Percentiles rank a stretch among this genome's conserved stretches.
phyloP scores from a whole-genome alignment of 2,888 invertebrate genomes.

The Tachina lurida region DNA sequence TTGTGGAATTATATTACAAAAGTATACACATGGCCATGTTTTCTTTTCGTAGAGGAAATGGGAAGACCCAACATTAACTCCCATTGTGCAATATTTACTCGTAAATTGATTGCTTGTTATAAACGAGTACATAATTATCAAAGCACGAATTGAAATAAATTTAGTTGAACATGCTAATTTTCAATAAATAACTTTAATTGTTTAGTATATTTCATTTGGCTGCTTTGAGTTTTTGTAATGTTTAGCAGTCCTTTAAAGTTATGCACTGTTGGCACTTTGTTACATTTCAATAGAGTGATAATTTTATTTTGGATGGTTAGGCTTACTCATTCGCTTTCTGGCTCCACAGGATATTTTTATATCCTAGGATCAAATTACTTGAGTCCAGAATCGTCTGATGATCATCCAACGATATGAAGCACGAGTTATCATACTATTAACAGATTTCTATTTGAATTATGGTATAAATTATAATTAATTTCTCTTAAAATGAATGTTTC shows the following conservation, averaged over 20 bases:
- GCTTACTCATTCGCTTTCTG: no score
- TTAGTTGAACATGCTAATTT: constrained; percentile 67
- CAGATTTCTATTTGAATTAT: no score
- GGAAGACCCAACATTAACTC: background rate
- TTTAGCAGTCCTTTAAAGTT: background rate
- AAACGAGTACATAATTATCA: constrained; percentile 14
- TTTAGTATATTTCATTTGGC: background rate
- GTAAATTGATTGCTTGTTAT: constrained; percentile 29
- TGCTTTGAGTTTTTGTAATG: background rate
- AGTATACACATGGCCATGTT: constrained; percentile 34
- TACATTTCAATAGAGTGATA: no score
- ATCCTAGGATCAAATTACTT: no score
- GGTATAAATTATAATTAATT: no score
- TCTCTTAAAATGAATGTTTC: no score
- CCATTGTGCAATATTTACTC: constrained; percentile 35
- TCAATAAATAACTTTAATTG: constrained; percentile 61
- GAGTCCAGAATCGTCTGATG: no score
- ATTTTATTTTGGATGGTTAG: no score
- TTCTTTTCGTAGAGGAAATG: background rate
- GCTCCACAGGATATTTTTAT: no score
- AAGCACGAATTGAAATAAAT: constrained; percentile 43
- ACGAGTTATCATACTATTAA: no score
- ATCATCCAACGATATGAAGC: no score
- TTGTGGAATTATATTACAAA: constrained; percentile 68
- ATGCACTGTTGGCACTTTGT: background rate